Evolutionary conservation across 2,888 invertebrate species (phyloP), one percentile per base, ranked within the genome.

Genomic region (Meganola albula): DNA sequence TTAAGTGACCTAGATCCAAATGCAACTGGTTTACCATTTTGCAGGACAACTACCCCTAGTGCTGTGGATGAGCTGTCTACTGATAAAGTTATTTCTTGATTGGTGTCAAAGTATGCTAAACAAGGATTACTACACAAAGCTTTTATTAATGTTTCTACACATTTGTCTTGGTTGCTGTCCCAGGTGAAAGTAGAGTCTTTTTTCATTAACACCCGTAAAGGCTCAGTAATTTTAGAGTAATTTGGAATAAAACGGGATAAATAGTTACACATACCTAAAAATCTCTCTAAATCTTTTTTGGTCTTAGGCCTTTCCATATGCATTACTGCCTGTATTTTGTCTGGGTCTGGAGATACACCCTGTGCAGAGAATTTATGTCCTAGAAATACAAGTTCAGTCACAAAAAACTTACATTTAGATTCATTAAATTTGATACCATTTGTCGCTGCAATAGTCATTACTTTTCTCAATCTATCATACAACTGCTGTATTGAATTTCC

Each of bases 341-440:
- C 4, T 1, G 16, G 18, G n/a, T 34, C 34, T 6, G 24, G 18
- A n/a, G 10, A 12, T 1, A 34, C 7, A 5, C 34, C 34, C 1
- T 28, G 4, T 20, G 9, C 10, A 2, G 16, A 12, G 16, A 34
- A 28, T 3, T 3, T 28, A 8, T 34, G 24, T 1, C 34, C 34
- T n/a, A 34, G 9, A 24, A 24, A 33, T 1, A 24, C 3, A 3
- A 33, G 4, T 12, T 27, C 9, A 2, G 27, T 10, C 1, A 26
- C 33, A 27, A 23, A 27, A 7, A 27, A 33, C 3, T 18, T 24
- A 27, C 32, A 33, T 27, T 33, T 33, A n/a, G n/a, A 7, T 1
- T 28, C 10, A 33, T 33, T 33, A n/a, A 33, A 33, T 10, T 33
- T 28, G 8, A 33, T 24, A 7, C 24, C 27, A 13, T 24, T 27